Conservation (phyloP, 2,797 vertebrate species). For the Liparis tanakae region DNA sequence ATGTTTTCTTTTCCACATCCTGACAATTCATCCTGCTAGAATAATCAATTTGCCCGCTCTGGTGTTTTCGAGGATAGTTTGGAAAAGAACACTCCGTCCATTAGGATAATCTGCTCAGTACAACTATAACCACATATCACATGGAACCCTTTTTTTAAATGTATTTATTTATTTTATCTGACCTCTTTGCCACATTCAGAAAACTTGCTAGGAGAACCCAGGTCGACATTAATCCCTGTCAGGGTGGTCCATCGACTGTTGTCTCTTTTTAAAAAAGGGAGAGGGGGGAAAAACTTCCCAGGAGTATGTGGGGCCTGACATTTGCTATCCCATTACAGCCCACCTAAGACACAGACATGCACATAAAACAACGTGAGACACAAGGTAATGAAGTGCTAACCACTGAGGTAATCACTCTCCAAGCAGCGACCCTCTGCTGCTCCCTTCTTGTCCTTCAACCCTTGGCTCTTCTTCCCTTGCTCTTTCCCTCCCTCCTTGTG, state of each 20-base stretch:
- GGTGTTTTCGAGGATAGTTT: constrained; percentile 29
- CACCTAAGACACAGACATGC: constrained; percentile 72
- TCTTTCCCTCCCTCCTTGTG: constrained; percentile 13
- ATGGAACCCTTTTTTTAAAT: neutral
- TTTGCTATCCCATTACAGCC: constrained; percentile 77
- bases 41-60: constrained; percentile 17
- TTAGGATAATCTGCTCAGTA: neutral
- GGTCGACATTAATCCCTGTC: constrained; percentile 59
- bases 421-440: constrained; percentile 54
- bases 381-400: constrained; percentile 82
- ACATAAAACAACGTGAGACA: constrained; percentile 75
- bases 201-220: constrained; percentile 55
- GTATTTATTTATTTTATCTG: constrained; percentile 32
- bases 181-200: constrained; percentile 46
- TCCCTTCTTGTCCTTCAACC: constrained; percentile 39
- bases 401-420: constrained; percentile 74
- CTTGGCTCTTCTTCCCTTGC: constrained; percentile 7
- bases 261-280: constrained; percentile 58
- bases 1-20: neutral
- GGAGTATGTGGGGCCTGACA: constrained; percentile 75
- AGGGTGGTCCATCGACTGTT: constrained; percentile 73
- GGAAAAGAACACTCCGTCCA: constrained; percentile 18
- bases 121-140: constrained; percentile 26
- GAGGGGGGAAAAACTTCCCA: constrained; percentile 59
- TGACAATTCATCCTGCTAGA: constrained; percentile 9